Evolutionary conservation across 2,888 invertebrate species (phyloP), one percentile per base, ranked within the genome.

Genomic region (Drosophila niveifrons): DNA sequence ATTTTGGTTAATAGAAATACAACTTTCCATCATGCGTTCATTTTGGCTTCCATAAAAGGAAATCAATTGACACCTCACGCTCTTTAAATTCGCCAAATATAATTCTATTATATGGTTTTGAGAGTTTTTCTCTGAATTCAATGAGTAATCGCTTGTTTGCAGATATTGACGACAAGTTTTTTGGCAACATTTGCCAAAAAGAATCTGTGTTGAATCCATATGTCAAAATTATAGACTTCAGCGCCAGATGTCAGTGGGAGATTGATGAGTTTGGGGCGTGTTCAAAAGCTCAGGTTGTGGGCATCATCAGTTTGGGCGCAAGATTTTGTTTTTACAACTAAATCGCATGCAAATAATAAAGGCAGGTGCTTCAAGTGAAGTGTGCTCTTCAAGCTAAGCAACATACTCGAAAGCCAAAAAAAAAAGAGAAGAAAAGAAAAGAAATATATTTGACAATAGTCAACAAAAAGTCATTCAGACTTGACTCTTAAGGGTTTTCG

Each of bases 311-410:
- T 10, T 18, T 31, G 31, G 31, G 31, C 10, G 41, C 18, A 28
- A 23, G 17, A 47, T 23, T 44, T 70, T 78, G 71, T 65, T 69
- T 72, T 81, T 65, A 80, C 70, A 84, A 72, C 82, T 88, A 85
- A 88, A 63, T 85, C 80, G 52, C 88, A 76, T 64, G 80, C 70
- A 85, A 88, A 85, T 69, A 86, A 61, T 53, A 65, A 68, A 61
- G 66, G 6, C 57, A 58, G 43, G 68, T 59, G 52, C 63, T 57
- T 71, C 18, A 47, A 50, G 41, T 53, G 9, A 67, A 66, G 67
- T 61, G 36, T 52, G 44, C 65, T 72, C 18, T 23, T 23, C 11
- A 51, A 44, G 63, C 76, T 71, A 71, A 61, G 67, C 75, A 72
- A 61, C 55, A 66, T 34, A 69, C 59, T 73, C 41, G 63, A 53